These are phyloP conservation scores for Galagoides demidoff DNA, from an alignment of 2,797 vertebrate species.

Conservation along the genomic window DNA sequence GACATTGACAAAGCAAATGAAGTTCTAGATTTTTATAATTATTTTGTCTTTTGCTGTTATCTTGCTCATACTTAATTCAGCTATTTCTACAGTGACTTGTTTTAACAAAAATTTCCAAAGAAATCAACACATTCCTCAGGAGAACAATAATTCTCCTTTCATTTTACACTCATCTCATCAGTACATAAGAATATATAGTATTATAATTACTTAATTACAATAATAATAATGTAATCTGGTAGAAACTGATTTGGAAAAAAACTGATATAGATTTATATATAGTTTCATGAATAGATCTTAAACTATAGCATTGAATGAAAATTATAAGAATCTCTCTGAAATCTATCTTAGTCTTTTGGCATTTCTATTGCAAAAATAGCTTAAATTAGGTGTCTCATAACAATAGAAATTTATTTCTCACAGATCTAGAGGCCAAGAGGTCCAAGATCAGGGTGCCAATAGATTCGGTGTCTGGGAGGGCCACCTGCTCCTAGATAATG, in stretches of 20 bases:
- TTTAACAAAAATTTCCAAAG: constrained; percentile 21
- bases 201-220: neutral
- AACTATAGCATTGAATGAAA: neutral
- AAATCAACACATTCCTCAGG: neutral
- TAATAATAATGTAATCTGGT: neutral
- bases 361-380: neutral
- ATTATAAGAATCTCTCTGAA: neutral
- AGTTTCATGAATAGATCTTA: neutral
- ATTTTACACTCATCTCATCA: neutral
- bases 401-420: neutral
- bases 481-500: neutral
- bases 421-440: neutral
- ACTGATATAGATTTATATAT: neutral
- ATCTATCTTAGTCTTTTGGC: neutral
- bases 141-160: neutral
- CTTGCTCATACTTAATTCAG: neutral
- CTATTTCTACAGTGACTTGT: neutral
- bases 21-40: neutral
- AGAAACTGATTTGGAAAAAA: neutral
- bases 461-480: neutral
- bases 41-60: neutral
- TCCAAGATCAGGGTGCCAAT: neutral
- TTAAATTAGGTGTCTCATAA: neutral
- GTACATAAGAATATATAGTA: neutral
- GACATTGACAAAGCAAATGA: neutral